Evolutionary conservation across 1,140 invertebrate species (phyloP), one percentile per base, ranked within the genome.

Genomic region (Oreohelix idahoensis): DNA sequence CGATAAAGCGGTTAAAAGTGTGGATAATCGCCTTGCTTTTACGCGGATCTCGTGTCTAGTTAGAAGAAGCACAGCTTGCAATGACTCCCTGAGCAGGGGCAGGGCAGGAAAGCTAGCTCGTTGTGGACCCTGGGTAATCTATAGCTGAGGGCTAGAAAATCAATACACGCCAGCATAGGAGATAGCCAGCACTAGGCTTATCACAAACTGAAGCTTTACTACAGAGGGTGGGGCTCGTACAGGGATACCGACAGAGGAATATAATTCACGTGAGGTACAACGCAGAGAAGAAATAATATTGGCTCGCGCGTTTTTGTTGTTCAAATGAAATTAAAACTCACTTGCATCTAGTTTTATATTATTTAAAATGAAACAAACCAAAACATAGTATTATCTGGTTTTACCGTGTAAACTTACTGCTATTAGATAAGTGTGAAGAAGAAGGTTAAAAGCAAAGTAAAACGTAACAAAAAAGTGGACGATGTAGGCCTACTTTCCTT

Each of bases 81-180:
- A 36, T 75, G 71, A 75, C 70, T 82, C 29, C 36, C 49, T 75
- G 70, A 63, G 71, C 69, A 35, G 36, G 79, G 63, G 69, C 79
- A 29, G 36, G 80, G 70, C 71, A 75, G 70, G 71, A 58, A 82
- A 74, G 71, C 70, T 42, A 38, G 71, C 29, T 70, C 36, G 80
- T 63, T 82, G 70, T 74, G 70, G 80, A 71, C 80, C 38, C 35
- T 35, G 80, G 71, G 80, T 82, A 82, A 82, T 82, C 80, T 82
- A 82, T 82, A 75, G 80, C 71, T 63, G 70, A 82, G 70, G 80
- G 71, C 80, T 75, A 74, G 80, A 82, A 82, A 82, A 82, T 82
- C 80, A 82, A 82, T 82, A 82, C 70, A 53, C 70, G 80, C 80
- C 49, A 75, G 80, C 80, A 73, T 71, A 63, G 78, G 53, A 69